phyloP scores from a whole-genome alignment of 2,797 vertebrate species.

The Acrossocheilus fasciatus region DNA sequence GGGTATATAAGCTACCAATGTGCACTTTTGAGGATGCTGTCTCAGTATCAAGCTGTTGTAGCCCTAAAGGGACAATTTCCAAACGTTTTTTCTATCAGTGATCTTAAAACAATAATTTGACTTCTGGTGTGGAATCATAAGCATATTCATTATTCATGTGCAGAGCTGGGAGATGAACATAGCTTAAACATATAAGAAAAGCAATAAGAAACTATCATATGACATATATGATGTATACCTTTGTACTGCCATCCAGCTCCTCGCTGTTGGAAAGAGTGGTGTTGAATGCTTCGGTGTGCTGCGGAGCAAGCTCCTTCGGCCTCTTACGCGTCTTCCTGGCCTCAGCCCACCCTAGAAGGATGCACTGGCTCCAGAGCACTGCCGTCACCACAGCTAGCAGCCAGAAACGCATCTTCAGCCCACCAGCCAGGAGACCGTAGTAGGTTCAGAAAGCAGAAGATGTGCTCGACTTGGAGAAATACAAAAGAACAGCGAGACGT shows the following conservation, averaged over 20 bases:
- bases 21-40: background rate
- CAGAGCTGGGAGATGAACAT: background rate
- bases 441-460: constrained; percentile 5
- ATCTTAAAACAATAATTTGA: background rate
- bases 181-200: background rate
- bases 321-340: constrained; percentile 85
- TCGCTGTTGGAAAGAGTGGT: constrained; percentile 86
- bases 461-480: constrained; percentile 21
- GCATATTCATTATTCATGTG: background rate
- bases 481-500: constrained; percentile 21
- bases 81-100: background rate
- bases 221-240: constrained; percentile 64
- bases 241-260: constrained; percentile 76
- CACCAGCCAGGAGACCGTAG: constrained; percentile 33
- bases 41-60: background rate
- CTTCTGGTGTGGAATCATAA: background rate
- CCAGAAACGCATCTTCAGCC: constrained; percentile 83
- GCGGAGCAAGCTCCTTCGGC: constrained; percentile 79
- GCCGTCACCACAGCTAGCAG: constrained; percentile 79
- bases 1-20: background rate
- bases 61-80: background rate
- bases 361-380: constrained; percentile 86
- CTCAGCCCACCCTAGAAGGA: constrained; percentile 74
- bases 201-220: background rate
- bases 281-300: constrained; percentile 84